Conservation (phyloP, 1,140 invertebrate genomes). For the Rhyzopertha dominica region DNA sequence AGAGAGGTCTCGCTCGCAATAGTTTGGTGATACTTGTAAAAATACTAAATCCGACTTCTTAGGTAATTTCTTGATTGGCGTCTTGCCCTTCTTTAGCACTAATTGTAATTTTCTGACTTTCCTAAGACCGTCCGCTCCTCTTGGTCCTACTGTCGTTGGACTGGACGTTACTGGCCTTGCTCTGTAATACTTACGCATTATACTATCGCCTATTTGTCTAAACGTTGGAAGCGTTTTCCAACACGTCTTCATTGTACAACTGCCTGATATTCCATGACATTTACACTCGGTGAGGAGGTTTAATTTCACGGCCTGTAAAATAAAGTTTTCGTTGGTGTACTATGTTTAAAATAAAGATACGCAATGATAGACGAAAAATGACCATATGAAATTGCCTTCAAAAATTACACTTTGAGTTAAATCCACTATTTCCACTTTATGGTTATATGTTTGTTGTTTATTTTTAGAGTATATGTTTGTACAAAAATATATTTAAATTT, state of each 20-base stretch:
- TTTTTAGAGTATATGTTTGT: too few relatives aligned
- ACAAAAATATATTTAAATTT: too few relatives aligned
- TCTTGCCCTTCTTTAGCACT: slow-evolving; percentile 39
- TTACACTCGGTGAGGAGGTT: slow-evolving; percentile 83
- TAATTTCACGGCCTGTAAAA: slow-evolving; percentile 75
- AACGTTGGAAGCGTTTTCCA: slow-evolving; percentile 88
- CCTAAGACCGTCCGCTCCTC: slow-evolving; percentile 34
- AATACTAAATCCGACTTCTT: slow-evolving; percentile 82
- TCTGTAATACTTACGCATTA: slow-evolving; percentile 78
- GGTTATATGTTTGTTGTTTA: too few relatives aligned
- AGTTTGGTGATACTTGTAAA: slow-evolving; percentile 85
- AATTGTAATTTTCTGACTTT: slow-evolving; percentile 27
- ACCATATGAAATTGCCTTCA: too few relatives aligned
- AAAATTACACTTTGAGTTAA: too few relatives aligned
- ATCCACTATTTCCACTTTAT: too few relatives aligned
- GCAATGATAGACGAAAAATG: too few relatives aligned
- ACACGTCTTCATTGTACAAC: slow-evolving; percentile 91
- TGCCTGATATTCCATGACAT: slow-evolving; percentile 94
- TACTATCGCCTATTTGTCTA: slow-evolving; percentile 71
- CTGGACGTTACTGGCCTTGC: slow-evolving; percentile 67
- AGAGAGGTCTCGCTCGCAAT: slow-evolving; percentile 75
- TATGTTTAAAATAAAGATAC: too few relatives aligned
- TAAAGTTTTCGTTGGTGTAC: too few relatives aligned
- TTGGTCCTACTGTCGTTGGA: slow-evolving; percentile 44
- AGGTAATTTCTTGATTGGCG: slow-evolving; percentile 49